phyloP scores from a whole-genome alignment of 2,888 invertebrate species.

The Branchellion lobata region DNA sequence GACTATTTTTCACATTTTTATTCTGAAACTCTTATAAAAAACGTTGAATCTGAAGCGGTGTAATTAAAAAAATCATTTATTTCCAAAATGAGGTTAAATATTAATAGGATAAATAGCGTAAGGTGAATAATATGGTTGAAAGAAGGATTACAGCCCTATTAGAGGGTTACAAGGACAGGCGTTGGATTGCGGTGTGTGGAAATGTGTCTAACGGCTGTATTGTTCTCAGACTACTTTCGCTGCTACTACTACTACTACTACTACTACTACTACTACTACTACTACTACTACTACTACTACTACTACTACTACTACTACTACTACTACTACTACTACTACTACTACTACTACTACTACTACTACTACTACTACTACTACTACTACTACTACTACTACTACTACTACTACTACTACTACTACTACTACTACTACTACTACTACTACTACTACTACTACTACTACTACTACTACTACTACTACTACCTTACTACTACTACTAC shows the following conservation, averaged over 20 bases:
- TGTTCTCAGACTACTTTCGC: no score
- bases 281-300: conserved; percentile 31
- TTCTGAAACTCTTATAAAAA: no score
- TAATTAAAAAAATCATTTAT: no score
- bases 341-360: conserved; percentile 33
- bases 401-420: conserved; percentile 29
- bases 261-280: conserved; percentile 33
- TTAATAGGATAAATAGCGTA: no score
- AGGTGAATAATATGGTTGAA: no score
- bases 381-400: conserved; percentile 33
- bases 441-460: conserved; percentile 50
- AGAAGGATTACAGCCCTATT: no score
- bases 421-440: conserved; percentile 47
- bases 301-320: conserved; percentile 22
- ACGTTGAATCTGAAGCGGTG: no score
- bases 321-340: conserved; percentile 29
- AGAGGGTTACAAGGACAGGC: no score
- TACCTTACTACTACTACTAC: conserved; percentile 20
- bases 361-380: conserved; percentile 31
- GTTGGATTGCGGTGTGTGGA: no score
- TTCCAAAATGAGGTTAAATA: no score
- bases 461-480: conserved; percentile 48
- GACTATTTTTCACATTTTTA: no score
- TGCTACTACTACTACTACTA: conserved; percentile 33
- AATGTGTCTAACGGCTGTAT: no score